Evolutionary conservation across 2,113 vertebrate species (phyloP).

Genomic region (Acrocephalus kingi): DNA sequence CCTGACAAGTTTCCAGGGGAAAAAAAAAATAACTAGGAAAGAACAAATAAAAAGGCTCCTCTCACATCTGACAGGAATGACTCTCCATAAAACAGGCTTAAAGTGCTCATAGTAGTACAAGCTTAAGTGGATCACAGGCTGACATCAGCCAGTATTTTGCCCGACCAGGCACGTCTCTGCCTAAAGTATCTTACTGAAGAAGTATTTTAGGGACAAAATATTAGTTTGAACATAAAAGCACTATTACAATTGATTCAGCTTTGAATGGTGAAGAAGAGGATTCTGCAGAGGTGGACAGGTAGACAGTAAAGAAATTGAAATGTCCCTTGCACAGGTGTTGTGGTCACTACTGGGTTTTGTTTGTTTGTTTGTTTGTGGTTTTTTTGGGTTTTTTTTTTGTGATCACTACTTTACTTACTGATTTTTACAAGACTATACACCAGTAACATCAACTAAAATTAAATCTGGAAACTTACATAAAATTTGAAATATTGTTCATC

Average conservation of each 20-base stretch:
- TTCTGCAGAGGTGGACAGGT: neutral
- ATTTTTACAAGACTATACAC: neutral
- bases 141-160: neutral
- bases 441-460: neutral
- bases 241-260: neutral
- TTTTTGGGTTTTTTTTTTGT: no score
- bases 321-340: neutral
- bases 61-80: neutral
- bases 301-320: neutral
- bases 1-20: neutral
- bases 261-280: neutral
- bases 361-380: no score
- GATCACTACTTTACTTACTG: neutral
- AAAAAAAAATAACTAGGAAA: neutral
- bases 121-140: neutral
- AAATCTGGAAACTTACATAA: neutral
- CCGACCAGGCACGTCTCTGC: neutral
- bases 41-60: neutral
- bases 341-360: neutral
- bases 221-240: neutral
- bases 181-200: neutral
- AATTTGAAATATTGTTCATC: neutral
- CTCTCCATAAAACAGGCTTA: neutral
- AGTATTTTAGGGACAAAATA: neutral
- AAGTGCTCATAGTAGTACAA: neutral